phyloP scores from a whole-genome alignment of 2,888 invertebrate species.

The Chelonus formosanus region DNA sequence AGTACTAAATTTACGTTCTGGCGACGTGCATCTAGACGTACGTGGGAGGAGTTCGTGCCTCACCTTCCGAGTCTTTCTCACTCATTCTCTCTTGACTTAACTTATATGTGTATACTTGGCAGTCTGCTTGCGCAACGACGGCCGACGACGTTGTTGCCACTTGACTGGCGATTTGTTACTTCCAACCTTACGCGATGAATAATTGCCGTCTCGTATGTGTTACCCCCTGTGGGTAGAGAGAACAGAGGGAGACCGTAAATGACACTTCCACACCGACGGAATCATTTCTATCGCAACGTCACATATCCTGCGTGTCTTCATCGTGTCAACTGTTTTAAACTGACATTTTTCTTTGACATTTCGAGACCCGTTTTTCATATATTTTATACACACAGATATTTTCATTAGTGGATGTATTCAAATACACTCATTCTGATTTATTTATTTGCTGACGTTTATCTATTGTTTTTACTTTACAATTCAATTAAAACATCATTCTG shows the following conservation, averaged over 20 bases:
- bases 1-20: conserved; percentile 63
- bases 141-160: conserved; percentile 56
- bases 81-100: conserved; percentile 36
- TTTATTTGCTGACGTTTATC: no score
- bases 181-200: conserved; percentile 62
- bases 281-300: conserved; percentile 38
- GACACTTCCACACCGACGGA: conserved; percentile 46
- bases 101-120: conserved; percentile 24
- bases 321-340: conserved; percentile 30
- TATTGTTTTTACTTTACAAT: no score
- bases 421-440: neutral
- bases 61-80: conserved; percentile 37
- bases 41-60: conserved; percentile 43
- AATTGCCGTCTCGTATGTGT: conserved; percentile 54
- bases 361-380: neutral
- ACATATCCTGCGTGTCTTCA: conserved; percentile 40
- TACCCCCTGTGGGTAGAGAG: conserved; percentile 14
- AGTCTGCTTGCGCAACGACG: conserved; percentile 43
- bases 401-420: no score
- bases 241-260: conserved; percentile 33
- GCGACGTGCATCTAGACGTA: conserved; percentile 45
- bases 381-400: neutral
- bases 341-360: neutral
- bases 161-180: conserved; percentile 65
- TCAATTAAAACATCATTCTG: no score